phyloP scores from a whole-genome alignment of 2,113 vertebrate genomes.

The Seriola aureovittata region DNA sequence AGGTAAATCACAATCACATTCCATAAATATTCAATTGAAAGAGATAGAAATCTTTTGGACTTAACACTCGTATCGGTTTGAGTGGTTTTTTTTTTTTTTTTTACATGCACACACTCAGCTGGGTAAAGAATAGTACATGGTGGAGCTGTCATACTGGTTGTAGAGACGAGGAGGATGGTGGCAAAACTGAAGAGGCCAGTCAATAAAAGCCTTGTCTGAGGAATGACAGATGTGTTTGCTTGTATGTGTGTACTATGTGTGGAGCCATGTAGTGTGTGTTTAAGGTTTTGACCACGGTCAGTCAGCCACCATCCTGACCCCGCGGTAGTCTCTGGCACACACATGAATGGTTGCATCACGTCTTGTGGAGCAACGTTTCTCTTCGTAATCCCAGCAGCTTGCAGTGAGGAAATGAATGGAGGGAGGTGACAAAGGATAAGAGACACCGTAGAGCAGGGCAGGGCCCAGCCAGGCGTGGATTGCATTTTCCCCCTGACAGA shows the following conservation, averaged over 20 bases:
- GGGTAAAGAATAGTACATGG: background rate
- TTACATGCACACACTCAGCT: background rate
- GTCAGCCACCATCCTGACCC: slow-evolving; percentile 27
- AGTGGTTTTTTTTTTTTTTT: background rate
- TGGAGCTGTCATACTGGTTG: background rate
- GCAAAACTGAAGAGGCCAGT: background rate
- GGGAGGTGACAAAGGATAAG: slow-evolving; percentile 61
- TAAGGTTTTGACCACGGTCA: slow-evolving; percentile 11
- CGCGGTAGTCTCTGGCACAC: slow-evolving; percentile 40
- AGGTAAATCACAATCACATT: slow-evolving; percentile 31
- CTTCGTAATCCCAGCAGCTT: slow-evolving; percentile 66
- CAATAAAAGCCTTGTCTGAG: background rate
- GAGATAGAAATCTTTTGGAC: slow-evolving; percentile 27
- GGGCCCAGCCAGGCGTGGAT: slow-evolving; percentile 72
- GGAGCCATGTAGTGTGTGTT: background rate
- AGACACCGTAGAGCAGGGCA: slow-evolving; percentile 31
- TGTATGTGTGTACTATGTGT: background rate
- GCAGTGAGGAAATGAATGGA: slow-evolving; percentile 64
- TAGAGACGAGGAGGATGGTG: slow-evolving; percentile 10
- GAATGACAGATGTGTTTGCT: background rate
- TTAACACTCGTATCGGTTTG: background rate
- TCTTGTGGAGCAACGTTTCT: slow-evolving; percentile 60
- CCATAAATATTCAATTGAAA: slow-evolving; percentile 43
- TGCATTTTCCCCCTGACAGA: slow-evolving; percentile 80
- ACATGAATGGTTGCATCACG: slow-evolving; percentile 44